Evolutionary conservation across 1,140 invertebrate genomes (phyloP).

Genomic region (Platyscapa corneri): DNA sequence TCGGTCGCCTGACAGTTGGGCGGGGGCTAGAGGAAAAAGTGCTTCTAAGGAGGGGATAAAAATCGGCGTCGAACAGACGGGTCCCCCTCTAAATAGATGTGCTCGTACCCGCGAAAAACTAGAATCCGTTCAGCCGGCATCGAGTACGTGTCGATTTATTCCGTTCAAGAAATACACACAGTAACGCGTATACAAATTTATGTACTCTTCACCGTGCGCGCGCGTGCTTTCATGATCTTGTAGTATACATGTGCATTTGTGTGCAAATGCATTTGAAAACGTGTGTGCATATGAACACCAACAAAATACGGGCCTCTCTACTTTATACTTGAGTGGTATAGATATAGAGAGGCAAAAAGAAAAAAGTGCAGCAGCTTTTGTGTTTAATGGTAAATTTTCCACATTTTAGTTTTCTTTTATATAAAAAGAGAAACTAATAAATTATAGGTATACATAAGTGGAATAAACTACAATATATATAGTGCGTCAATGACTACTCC

Average conservation of each 20-base stretch:
- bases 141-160: constrained; percentile 65
- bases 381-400: not conserved
- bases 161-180: not conserved
- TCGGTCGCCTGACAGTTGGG: constrained; percentile 68
- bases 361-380: not conserved
- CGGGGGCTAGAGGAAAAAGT: constrained; percentile 73
- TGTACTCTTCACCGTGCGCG: not conserved
- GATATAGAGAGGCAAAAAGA: not conserved
- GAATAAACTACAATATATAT: not conserved
- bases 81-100: constrained; percentile 73
- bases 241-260: not conserved
- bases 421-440: not conserved
- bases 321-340: not conserved
- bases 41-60: constrained; percentile 49
- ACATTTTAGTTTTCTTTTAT: not conserved
- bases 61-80: constrained; percentile 13
- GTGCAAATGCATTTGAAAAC: not conserved
- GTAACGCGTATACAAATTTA: not conserved
- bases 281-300: not conserved
- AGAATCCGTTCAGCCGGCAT: constrained; percentile 73
- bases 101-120: constrained; percentile 71
- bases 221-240: too few relatives aligned
- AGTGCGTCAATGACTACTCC: constrained; percentile 4
- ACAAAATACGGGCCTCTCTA: not conserved
- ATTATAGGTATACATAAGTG: too few relatives aligned